Percentiles rank a stretch among this genome's conserved stretches.
Evolutionary conservation across 2,113 vertebrate species (phyloP).

Genomic region (Zosterops pallidus): DNA sequence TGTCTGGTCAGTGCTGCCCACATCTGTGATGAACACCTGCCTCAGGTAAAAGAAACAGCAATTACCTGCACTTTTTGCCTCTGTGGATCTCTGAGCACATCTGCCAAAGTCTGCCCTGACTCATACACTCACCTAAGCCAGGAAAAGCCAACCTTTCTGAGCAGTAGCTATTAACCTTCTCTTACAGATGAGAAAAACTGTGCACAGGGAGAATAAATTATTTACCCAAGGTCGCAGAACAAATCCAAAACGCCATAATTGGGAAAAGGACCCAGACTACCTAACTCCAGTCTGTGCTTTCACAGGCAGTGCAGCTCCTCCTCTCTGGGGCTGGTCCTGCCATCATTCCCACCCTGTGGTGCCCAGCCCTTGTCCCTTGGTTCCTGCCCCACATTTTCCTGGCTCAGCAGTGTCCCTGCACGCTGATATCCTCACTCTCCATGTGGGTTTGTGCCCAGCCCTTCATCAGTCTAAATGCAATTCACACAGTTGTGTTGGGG

Average conservation of each 20-base stretch:
- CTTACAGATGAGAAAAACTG: background rate
- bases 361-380: background rate
- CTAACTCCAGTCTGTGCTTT: background rate
- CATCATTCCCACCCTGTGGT: fast-evolving
- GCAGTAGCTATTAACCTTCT: background rate
- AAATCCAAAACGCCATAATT: background rate
- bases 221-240: background rate
- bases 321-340: fast-evolving
- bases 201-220: constrained; percentile 18
- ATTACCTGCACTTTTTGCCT: background rate
- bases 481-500: background rate
- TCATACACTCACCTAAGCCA: background rate
- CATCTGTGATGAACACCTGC: background rate
- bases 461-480: background rate
- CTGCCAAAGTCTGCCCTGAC: constrained; percentile 6
- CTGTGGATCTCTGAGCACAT: background rate
- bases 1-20: background rate
- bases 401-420: background rate
- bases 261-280: background rate
- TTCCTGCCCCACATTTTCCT: too few species aligned
- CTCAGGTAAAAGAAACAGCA: background rate
- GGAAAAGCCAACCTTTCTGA: background rate
- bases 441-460: background rate
- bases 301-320: background rate
- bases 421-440: fast-evolving